Percentiles rank a stretch among this genome's conserved stretches.
Conservation (phyloP, 2,113 vertebrate species). For the Okapia johnstoni region DNA sequence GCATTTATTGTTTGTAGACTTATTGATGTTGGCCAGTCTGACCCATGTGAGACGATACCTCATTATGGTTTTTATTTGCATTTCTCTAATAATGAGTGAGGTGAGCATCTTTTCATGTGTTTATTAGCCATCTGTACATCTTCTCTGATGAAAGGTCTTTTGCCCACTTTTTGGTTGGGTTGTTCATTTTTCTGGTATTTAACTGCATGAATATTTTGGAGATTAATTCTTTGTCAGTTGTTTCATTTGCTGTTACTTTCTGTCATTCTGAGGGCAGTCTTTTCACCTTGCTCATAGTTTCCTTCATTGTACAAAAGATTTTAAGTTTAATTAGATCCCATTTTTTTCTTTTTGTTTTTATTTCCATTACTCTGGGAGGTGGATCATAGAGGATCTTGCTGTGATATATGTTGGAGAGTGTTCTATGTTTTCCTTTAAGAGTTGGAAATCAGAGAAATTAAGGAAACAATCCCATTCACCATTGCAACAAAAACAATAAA, state of each 20-base stretch:
- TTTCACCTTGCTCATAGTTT: background rate
- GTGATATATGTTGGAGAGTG: background rate
- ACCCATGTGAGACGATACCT: background rate
- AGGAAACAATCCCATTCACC: background rate
- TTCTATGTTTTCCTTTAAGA: background rate
- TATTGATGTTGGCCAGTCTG: background rate
- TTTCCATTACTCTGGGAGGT: background rate
- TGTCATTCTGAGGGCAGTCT: background rate
- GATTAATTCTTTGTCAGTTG: background rate
- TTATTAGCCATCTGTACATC: background rate
- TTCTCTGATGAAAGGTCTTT: background rate
- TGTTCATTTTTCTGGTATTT: background rate
- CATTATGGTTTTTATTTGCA: background rate
- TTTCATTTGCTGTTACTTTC: background rate
- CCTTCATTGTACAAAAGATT: background rate
- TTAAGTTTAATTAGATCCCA: background rate
- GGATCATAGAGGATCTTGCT: background rate
- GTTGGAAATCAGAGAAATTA: background rate
- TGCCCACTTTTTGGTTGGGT: background rate
- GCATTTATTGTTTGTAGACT: background rate
- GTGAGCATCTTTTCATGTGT: background rate
- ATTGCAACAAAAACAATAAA: background rate
- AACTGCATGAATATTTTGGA: background rate
- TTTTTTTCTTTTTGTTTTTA: background rate
- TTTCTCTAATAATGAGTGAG: background rate